These are phyloP conservation scores for Lepas anatifera DNA, from an alignment of 2,888 invertebrate species.

Conservation along the genomic window DNA sequence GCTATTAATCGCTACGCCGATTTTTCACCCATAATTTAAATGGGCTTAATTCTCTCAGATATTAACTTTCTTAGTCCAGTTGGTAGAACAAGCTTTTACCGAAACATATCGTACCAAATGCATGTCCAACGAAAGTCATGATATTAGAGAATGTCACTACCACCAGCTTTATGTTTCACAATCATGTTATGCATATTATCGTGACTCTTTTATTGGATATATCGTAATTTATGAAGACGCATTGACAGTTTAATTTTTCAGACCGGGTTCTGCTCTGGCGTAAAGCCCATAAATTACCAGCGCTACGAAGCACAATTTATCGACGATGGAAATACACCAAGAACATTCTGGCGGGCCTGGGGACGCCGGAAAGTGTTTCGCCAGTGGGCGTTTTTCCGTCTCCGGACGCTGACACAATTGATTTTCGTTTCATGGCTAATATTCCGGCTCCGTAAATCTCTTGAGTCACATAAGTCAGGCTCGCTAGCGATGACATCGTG, in stretches of 20 bases:
- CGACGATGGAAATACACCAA: neutral
- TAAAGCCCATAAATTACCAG: neutral
- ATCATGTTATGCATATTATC: neutral
- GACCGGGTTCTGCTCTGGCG: neutral
- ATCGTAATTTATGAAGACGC: slow-evolving; percentile 1
- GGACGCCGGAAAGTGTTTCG: neutral
- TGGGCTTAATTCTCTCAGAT: too few species aligned
- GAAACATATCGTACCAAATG: too few species aligned
- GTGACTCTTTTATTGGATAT: neutral
- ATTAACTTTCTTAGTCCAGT: too few species aligned
- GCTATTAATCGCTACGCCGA: too few species aligned
- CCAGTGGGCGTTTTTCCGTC: neutral
- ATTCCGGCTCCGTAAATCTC: neutral
- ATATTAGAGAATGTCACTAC: too few species aligned
- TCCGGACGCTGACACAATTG: neutral
- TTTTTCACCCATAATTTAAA: too few species aligned
- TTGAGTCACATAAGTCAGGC: neutral
- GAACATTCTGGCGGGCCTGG: neutral
- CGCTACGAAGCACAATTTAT: neutral
- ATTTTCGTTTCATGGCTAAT: neutral
- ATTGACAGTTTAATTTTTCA: slow-evolving; percentile 11
- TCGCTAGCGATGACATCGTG: neutral
- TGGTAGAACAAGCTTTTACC: too few species aligned
- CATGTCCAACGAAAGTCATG: too few species aligned
- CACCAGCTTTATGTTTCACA: too few species aligned